A percentile compares a stretch with the other conserved stretches of the same genome.
Conservation (phyloP, 2,113 vertebrate species). For the Festucalex cinctus region DNA sequence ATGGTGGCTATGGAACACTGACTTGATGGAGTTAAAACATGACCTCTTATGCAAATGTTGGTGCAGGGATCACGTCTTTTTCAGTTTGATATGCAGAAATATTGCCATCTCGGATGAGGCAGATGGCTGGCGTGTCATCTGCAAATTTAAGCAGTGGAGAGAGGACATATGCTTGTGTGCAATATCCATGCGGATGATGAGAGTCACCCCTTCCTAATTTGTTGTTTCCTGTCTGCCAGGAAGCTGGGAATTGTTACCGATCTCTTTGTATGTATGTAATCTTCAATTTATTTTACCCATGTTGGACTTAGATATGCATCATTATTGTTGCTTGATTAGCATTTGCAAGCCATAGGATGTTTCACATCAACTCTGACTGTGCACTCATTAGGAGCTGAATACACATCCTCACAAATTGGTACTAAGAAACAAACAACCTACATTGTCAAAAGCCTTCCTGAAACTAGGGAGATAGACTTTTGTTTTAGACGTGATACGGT, state of each 20-base stretch:
- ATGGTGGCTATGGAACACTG: too few species aligned
- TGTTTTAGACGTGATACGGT: not conserved
- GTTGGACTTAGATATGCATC: not conserved
- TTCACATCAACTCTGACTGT: not conserved
- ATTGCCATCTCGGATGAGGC: not conserved
- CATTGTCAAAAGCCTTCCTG: not conserved
- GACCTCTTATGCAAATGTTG: not conserved
- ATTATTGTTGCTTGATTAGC: not conserved
- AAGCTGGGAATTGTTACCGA: not conserved
- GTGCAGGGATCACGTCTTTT: not conserved
- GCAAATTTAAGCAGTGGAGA: not conserved
- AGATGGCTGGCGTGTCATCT: not conserved
- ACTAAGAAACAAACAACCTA: too few species aligned
- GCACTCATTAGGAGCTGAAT: not conserved
- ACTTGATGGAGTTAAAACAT: too few species aligned
- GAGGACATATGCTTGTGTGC: not conserved
- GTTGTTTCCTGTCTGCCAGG: not conserved
- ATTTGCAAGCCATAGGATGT: not conserved
- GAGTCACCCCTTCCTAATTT: not conserved
- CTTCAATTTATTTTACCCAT: not conserved
- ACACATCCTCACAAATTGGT: not conserved
- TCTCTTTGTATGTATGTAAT: not conserved
- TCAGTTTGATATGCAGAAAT: not conserved
- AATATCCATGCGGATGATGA: not conserved
- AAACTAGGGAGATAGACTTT: not conserved